Percentiles rank a stretch among this genome's conserved stretches.
phyloP scores from a whole-genome alignment of 2,888 invertebrate species.

The Oligia latruncula region DNA sequence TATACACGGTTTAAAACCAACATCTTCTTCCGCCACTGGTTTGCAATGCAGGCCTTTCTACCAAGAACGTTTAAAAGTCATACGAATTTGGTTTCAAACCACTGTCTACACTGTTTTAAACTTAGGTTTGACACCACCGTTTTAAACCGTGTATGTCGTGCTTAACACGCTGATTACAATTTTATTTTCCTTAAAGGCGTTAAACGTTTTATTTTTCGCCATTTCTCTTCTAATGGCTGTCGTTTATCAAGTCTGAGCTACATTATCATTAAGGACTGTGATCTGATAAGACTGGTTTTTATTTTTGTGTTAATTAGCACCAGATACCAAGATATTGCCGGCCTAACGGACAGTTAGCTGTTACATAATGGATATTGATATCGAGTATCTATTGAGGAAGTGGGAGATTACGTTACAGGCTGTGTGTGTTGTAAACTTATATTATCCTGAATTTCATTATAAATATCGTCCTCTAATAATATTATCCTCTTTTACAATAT shows the following conservation, averaged over 20 bases:
- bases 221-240: slow-evolving; percentile 24
- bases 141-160: too few species aligned
- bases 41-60: too few species aligned
- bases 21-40: too few species aligned
- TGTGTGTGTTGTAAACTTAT: too few species aligned
- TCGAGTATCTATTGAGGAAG: slow-evolving; percentile 5
- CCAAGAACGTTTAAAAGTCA: too few species aligned
- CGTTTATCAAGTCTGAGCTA: slow-evolving; percentile 22
- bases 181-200: background rate
- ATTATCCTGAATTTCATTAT: too few species aligned
- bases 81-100: too few species aligned
- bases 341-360: slow-evolving; percentile 8
- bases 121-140: too few species aligned
- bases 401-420: background rate
- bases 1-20: too few species aligned
- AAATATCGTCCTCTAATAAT: too few species aligned
- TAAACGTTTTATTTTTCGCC: slow-evolving; percentile 21
- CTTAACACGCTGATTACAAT: background rate
- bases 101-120: too few species aligned
- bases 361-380: slow-evolving; percentile 28
- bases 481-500: too few species aligned
- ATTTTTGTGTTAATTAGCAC: slow-evolving; percentile 48
- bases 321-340: slow-evolving; percentile 21
- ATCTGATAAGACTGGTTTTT: slow-evolving; percentile 44
- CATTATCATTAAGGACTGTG: slow-evolving; percentile 21